Conservation (phyloP, 30 jellyfish, hydroid and myxozoan species). For the Turritopsis rubra region DNA sequence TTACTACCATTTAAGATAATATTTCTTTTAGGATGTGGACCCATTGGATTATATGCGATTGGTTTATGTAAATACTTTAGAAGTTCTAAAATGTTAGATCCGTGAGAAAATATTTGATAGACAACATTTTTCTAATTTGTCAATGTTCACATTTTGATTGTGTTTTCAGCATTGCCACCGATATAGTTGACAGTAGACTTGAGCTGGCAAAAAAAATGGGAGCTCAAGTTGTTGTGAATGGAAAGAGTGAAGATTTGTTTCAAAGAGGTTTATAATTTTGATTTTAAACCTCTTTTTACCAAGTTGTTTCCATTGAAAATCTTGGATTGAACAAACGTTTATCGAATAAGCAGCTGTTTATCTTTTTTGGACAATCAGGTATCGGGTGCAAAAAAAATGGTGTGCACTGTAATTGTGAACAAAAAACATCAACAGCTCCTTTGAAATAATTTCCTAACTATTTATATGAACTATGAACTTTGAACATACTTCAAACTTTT, state of each 20-base stretch:
- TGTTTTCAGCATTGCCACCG: conserved; percentile 37
- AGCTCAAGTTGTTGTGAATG: conserved; percentile 45
- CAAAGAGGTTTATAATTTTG: conserved; percentile 21
- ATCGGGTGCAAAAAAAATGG: too few relatives aligned
- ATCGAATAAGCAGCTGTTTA: too few relatives aligned
- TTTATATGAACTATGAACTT: too few relatives aligned
- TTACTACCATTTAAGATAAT: too few relatives aligned
- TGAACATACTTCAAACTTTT: not conserved
- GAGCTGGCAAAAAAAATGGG: conserved; percentile 44
- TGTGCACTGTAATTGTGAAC: too few relatives aligned
- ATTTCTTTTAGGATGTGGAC: conserved; percentile 47
- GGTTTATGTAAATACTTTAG: conserved; percentile 41
- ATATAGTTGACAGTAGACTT: conserved; percentile 33
- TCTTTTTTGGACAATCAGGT: too few relatives aligned
- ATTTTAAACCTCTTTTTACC: too few relatives aligned
- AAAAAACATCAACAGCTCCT: not conserved
- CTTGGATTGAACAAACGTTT: too few relatives aligned
- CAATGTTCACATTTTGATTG: not conserved
- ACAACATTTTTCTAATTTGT: not conserved
- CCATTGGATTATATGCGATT: conserved; percentile 48
- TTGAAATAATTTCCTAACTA: too few relatives aligned
- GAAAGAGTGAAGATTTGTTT: conserved; percentile 25
- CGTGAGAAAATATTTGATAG: not conserved
- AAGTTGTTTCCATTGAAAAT: too few relatives aligned
- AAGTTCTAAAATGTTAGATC: conserved; percentile 33